A percentile compares a stretch with the other conserved stretches of the same genome.
Conservation (phyloP, 2,113 vertebrate species). For the Oncorhynchus kisutch region DNA sequence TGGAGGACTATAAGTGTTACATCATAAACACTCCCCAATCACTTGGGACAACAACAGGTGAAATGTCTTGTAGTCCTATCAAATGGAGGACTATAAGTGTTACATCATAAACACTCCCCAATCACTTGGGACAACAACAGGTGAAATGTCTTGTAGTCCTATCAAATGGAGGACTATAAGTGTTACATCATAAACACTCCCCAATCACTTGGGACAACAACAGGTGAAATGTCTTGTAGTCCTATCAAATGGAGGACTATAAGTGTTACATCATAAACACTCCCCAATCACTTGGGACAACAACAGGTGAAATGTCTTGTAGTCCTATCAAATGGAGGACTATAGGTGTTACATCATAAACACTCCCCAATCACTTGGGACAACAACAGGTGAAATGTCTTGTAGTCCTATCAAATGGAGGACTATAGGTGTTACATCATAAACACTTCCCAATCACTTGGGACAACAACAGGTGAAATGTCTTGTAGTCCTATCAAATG, state of each 20-base stretch:
- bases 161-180: too few species aligned
- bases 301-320: background rate
- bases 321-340: background rate
- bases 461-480: background rate
- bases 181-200: background rate
- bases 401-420: background rate
- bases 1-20: too few species aligned
- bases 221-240: background rate
- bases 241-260: background rate
- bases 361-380: background rate
- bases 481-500: background rate
- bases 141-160: background rate
- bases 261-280: background rate
- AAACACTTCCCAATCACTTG: background rate
- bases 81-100: background rate
- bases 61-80: background rate
- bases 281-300: background rate
- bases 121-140: background rate
- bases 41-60: background rate
- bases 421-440: too few species aligned
- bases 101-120: background rate
- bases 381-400: background rate
- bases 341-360: background rate
- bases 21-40: background rate
- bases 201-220: background rate